Base-by-base conservation (phyloP, 2,888 invertebrate genomes). In the Drosophila borealis region DNA sequence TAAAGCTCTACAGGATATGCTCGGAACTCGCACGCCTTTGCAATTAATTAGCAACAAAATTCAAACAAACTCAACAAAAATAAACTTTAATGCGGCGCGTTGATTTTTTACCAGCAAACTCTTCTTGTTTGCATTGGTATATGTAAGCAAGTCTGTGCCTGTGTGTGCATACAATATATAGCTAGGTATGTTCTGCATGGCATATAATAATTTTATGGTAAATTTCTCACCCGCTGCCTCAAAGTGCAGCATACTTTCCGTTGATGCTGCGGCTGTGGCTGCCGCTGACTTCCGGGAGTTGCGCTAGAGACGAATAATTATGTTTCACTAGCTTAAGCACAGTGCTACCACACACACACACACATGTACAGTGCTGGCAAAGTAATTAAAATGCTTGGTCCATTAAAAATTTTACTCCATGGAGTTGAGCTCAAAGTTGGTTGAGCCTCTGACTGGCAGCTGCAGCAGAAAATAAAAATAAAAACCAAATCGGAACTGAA, bases 311-410 rank as follows among this genome's bases (percentile, higher is more conserved):
- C 88, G 86, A 75, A 87, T 89, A 89, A 85, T 89, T 85, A 89
- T 80, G 83, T 89, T 88, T 83, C 89, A 82, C 83, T 78, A 86
- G 89, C 89, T 86, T 88, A 85, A 82, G 80, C 86, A 71, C 64
- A 61, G 59, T 36, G 55, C 66, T 49, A 53, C 69, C 39, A 34
- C 36, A 49, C 48, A 48, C 10, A 21, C 37, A 54, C n/a, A 44
- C 37, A 19, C 21, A 44, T 53, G 4, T 13, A 39, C 21, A 45
- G 49, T 49, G 55, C 78, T 74, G 63, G 72, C 65, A 86, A 86
- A 85, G 89, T 85, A 85, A 85, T 86, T 86, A 86, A 86, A 86
- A 88, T 70, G 85, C 85, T 89, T 89, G 89, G 89, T 82, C 85
- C 83, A 85, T 85, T 89, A 85, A 85, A 88, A 89, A 86, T 89